Percentiles rank a stretch among this genome's conserved stretches.
These are phyloP conservation scores for Penaeus vannamei DNA, from an alignment of 1,140 invertebrate genomes.

Conservation along the genomic window DNA sequence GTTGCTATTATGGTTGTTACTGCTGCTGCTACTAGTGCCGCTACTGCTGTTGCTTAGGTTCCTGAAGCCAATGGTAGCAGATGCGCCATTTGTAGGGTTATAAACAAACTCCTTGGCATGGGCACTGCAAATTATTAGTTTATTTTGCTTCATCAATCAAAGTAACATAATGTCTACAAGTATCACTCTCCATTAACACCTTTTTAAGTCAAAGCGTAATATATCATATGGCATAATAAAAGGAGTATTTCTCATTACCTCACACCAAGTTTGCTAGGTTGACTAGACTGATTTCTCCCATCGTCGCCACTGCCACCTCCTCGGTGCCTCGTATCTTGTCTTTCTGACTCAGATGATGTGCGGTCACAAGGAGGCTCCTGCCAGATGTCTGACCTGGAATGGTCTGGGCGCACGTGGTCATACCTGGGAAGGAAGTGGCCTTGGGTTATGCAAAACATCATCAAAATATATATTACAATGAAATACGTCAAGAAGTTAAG, in stretches of 20 bases:
- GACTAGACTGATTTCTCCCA: slow-evolving; percentile 56
- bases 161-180: too few species aligned
- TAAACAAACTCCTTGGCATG: slow-evolving; percentile 38
- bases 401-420: slow-evolving; percentile 48
- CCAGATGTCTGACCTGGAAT: slow-evolving; percentile 12
- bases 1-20: background rate
- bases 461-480: too few species aligned
- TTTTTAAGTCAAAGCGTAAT: background rate
- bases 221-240: background rate
- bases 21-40: slow-evolving; percentile 12
- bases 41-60: slow-evolving; percentile 5
- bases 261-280: slow-evolving; percentile 30
- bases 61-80: slow-evolving; percentile 29
- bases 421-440: slow-evolving; percentile 25
- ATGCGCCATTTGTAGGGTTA: slow-evolving; percentile 16
- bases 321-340: background rate
- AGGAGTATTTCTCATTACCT: slow-evolving; percentile 7
- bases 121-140: slow-evolving; percentile 27
- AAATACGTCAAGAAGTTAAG: background rate
- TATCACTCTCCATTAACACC: background rate
- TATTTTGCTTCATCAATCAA: background rate
- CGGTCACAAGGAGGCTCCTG: slow-evolving; percentile 3
- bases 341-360: background rate
- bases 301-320: background rate
- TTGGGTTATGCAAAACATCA: background rate